Evolutionary conservation across 2,797 vertebrate species (phyloP), one percentile per base, ranked within the genome.

Genomic region (Enteromius viviparus): DNA sequence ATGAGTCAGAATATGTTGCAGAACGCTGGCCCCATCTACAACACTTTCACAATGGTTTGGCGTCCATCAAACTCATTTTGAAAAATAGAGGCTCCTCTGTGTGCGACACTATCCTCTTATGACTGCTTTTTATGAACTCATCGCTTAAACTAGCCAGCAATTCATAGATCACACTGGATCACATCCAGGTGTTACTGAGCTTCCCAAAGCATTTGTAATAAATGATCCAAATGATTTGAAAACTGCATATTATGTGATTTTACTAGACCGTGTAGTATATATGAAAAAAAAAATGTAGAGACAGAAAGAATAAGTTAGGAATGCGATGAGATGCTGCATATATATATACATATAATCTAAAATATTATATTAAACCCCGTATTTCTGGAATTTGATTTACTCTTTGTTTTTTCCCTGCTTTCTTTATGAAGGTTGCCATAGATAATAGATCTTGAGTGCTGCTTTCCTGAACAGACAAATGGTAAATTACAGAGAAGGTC

Each of bases 1-100:
- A 92, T 92, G 93, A 90, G 89, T 92, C 77, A 87, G 92, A 91
- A 90, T 91, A 92, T 92, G 91, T 92, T 93, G 92, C 91, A 93
- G 90, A 91, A 93, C 90, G 75, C 85, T 92, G 91, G 90, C 87
- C 91, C 91, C 90, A 78, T 92, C 89, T 92, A 88, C 78, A 85
- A 86, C 86, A 74, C 78, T 89, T 84, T 88, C 85, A 85, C 84
- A 85, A 80, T 87, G 75, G 86, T 88, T 88, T 72, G 40, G 72
- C 81, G 76, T 84, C 80, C 78, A 81, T 87, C 84, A 87, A 80
- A 70, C 21, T 76, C 71, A 80, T 86, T 84, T 84, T 85, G 70
- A 81, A 86, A 86, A 86, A 84, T 84, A 76, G 40, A 71, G 82
- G 82, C 76, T 84, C 78, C 65, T 80, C 66, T 72, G 76, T 79